Conservation (phyloP, 2,888 invertebrate genomes). For the Ligdia adustata region DNA sequence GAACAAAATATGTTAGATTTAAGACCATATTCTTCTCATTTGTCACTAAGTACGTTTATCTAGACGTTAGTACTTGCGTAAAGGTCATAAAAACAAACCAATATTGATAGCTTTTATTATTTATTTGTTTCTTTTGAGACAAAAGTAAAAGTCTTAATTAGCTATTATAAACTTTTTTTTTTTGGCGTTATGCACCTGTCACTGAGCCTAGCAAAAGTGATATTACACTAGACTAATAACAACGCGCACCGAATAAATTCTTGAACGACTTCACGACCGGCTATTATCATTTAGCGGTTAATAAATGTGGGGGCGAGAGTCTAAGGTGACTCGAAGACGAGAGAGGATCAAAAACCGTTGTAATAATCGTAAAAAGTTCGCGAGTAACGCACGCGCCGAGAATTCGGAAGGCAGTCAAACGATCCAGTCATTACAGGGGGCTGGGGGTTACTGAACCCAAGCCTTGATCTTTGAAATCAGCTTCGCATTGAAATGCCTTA, state of each 20-base stretch:
- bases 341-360: constrained; percentile 74
- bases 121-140: too few relatives aligned
- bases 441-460: constrained; percentile 23
- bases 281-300: constrained; percentile 77
- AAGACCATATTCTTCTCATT: too few relatives aligned
- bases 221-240: constrained; percentile 43
- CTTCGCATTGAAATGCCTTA: constrained; percentile 15
- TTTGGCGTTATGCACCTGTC: too few relatives aligned
- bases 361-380: constrained; percentile 79
- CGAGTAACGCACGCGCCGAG: constrained; percentile 70
- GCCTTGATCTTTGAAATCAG: constrained; percentile 20
- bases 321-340: constrained; percentile 63
- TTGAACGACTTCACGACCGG: constrained; percentile 62
- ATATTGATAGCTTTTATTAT: too few relatives aligned
- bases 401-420: constrained; percentile 68
- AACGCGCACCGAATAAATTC: constrained; percentile 56
- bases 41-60: too few relatives aligned
- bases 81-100: too few relatives aligned
- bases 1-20: too few relatives aligned
- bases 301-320: constrained; percentile 68
- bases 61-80: too few relatives aligned
- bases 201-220: not conserved
- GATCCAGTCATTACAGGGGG: constrained; percentile 62
- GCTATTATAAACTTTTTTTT: too few relatives aligned
- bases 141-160: too few relatives aligned